Percentiles rank a stretch among this genome's conserved stretches.
Evolutionary conservation across 2,888 invertebrate species (phyloP).

Genomic region (Ennomos quercinarius): DNA sequence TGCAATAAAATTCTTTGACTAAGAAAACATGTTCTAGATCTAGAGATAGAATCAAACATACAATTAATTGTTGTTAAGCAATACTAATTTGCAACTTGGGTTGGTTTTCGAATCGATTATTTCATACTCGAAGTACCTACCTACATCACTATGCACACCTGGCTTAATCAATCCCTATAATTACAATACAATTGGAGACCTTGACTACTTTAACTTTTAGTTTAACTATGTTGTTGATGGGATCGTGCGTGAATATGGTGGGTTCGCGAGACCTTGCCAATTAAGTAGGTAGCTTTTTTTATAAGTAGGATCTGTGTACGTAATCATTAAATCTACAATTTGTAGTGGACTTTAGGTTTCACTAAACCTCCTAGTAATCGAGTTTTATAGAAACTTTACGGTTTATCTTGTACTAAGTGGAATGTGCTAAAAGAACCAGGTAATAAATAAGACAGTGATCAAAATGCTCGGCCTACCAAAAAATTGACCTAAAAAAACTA

Average conservation of each 20-base stretch:
- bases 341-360: constrained; percentile 5
- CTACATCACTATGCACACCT: constrained; percentile 38
- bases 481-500: too few species aligned
- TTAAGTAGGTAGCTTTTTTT: constrained; percentile 37
- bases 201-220: constrained; percentile 52
- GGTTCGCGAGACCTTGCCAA: constrained; percentile 47
- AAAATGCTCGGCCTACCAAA: too few species aligned
- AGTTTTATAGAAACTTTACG: not conserved
- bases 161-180: constrained; percentile 52
- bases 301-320: too few species aligned
- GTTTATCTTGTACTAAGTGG: too few species aligned
- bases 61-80: too few species aligned
- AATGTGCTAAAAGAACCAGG: too few species aligned
- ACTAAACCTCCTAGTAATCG: not conserved
- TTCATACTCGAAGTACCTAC: not conserved
- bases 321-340: not conserved
- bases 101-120: constrained; percentile 4
- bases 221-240: constrained; percentile 53
- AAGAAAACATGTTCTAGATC: too few species aligned
- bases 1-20: too few species aligned
- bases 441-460: too few species aligned
- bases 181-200: constrained; percentile 53
- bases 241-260: constrained; percentile 56
- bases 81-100: too few species aligned
- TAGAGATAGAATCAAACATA: too few species aligned